Evolutionary conservation across 2,113 vertebrate species (phyloP).

Genomic region (Notechis scutatus): DNA sequence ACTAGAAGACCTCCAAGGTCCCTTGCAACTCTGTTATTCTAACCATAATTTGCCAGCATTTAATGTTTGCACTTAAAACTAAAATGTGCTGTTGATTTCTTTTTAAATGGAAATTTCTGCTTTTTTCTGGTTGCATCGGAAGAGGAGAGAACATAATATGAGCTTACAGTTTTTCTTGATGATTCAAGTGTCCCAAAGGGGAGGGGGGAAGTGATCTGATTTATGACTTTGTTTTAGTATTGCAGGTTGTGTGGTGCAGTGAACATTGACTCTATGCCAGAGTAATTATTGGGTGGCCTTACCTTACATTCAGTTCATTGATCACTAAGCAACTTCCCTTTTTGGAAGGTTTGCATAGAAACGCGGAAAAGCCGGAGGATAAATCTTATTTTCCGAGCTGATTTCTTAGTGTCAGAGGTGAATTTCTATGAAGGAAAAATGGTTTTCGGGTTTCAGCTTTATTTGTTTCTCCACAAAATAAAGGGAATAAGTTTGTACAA

Average conservation of each 20-base stretch:
- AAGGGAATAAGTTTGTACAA: not conserved
- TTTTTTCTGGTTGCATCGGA: not conserved
- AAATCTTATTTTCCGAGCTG: not conserved
- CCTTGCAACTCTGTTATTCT: no score
- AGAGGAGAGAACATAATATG: not conserved
- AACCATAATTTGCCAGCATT: not conserved
- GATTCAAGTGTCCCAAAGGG: not conserved
- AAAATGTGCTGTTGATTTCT: not conserved
- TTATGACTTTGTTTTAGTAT: slow-evolving; percentile 14
- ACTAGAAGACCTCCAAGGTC: no score
- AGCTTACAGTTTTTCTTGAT: not conserved
- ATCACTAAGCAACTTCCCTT: not conserved
- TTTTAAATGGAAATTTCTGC: not conserved
- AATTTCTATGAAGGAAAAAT: not conserved
- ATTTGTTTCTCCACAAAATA: not conserved
- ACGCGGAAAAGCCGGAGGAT: not conserved
- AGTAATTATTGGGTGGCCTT: slow-evolving; percentile 22
- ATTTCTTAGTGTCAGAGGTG: not conserved
- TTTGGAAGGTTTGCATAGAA: not conserved
- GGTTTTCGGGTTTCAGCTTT: not conserved
- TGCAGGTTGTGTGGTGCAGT: not conserved
- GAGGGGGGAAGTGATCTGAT: not conserved
- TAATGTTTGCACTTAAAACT: not conserved
- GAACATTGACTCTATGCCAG: slow-evolving; percentile 15
- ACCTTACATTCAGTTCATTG: not conserved